Percentiles rank a stretch among this genome's conserved stretches.
phyloP scores from a whole-genome alignment of 2,888 invertebrate species.

The Melikaiella ostensackeni region DNA sequence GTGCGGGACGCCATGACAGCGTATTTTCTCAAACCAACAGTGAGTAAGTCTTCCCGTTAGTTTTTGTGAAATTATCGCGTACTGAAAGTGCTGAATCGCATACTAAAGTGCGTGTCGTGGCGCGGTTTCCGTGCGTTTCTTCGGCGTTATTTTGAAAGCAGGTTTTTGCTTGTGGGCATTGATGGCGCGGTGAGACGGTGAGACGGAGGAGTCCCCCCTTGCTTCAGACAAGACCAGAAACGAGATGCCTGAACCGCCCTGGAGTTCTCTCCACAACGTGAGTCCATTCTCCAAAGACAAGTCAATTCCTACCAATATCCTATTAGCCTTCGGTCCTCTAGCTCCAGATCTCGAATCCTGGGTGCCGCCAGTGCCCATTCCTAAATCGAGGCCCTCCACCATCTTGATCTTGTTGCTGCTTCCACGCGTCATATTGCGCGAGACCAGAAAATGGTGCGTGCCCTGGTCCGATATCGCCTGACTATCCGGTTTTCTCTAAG shows the following conservation, averaged over 20 bases:
- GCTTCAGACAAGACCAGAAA: slow-evolving; percentile 38
- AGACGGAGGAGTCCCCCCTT: slow-evolving; percentile 52
- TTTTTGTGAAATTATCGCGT: slow-evolving; percentile 16
- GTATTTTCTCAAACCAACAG: slow-evolving; percentile 53
- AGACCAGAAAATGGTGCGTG: slow-evolving; percentile 59
- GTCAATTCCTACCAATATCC: background rate
- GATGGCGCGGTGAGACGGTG: slow-evolving; percentile 45
- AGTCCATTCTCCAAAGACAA: slow-evolving; percentile 54
- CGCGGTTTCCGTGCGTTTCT: background rate
- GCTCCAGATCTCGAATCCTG: slow-evolving; percentile 33
- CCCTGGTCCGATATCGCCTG: slow-evolving; percentile 51
- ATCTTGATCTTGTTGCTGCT: slow-evolving; percentile 72
- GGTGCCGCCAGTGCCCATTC: slow-evolving; percentile 57
- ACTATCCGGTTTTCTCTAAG: background rate
- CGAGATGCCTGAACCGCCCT: slow-evolving; percentile 47
- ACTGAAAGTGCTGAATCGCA: background rate
- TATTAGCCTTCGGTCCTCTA: slow-evolving; percentile 43
- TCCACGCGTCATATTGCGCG: slow-evolving; percentile 70
- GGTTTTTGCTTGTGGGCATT: slow-evolving; percentile 44
- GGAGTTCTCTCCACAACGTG: slow-evolving; percentile 72
- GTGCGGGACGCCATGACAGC: slow-evolving; percentile 54
- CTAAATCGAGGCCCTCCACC: slow-evolving; percentile 61
- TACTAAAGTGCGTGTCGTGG: background rate
- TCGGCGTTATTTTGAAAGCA: slow-evolving; percentile 17
- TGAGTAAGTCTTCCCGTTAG: slow-evolving; percentile 24